A percentile compares a stretch with the other conserved stretches of the same genome.
Evolutionary conservation across 1,140 invertebrate species (phyloP).

Genomic region (Drosophila orosa): DNA sequence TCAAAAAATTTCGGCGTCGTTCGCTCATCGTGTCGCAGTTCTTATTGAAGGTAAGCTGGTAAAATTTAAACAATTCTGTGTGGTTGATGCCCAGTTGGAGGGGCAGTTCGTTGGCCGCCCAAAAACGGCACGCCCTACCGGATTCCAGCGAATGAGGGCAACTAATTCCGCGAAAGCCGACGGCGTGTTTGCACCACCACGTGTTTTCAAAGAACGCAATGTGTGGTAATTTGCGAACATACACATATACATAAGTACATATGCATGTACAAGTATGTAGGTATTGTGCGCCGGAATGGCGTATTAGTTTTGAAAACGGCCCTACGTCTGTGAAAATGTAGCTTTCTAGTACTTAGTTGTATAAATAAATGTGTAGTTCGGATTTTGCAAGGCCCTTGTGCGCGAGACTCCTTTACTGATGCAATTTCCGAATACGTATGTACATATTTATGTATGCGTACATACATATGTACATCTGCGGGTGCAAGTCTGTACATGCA

Average conservation of each 20-base stretch:
- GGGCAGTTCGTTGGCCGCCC: not conserved
- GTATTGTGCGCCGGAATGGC: constrained; percentile 24
- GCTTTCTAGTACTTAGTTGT: constrained; percentile 21
- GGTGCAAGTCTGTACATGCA: constrained; percentile 20
- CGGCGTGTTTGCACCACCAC: constrained; percentile 22
- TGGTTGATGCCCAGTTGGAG: not conserved
- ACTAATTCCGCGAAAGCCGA: not conserved
- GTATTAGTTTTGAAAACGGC: constrained; percentile 37
- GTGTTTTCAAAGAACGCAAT: constrained; percentile 40
- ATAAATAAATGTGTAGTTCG: constrained; percentile 8
- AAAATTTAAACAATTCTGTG: constrained; percentile 10
- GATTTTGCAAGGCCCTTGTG: constrained; percentile 8
- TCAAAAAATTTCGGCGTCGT: constrained; percentile 31
- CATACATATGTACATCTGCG: constrained; percentile 15
- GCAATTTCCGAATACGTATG: constrained; percentile 13
- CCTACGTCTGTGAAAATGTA: constrained; percentile 16
- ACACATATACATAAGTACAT: constrained; percentile 10
- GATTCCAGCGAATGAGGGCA: not conserved
- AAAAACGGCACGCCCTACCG: too few relatives aligned
- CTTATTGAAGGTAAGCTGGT: constrained; percentile 30
- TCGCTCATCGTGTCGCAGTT: constrained; percentile 30
- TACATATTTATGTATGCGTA: constrained; percentile 22
- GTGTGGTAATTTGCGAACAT: constrained; percentile 44
- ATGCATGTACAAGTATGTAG: not conserved
- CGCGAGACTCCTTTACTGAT: constrained; percentile 5